Conservation (phyloP, 2,113 vertebrate species). For the Trachemys scripta region DNA sequence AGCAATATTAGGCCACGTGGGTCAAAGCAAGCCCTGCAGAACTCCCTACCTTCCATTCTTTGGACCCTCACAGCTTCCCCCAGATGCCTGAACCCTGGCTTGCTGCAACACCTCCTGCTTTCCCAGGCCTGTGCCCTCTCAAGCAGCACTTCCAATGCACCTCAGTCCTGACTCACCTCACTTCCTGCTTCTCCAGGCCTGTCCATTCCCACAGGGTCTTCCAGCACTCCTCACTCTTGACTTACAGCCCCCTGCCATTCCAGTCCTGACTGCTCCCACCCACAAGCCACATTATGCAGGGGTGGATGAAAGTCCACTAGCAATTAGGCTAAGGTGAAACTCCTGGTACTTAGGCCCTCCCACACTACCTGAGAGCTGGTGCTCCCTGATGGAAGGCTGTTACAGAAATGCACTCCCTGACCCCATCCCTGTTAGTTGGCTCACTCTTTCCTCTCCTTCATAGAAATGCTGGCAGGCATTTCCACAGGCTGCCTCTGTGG, state of each 20-base stretch:
- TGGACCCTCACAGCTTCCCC: constrained; percentile 16
- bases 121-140: fast-evolving
- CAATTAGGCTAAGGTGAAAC: background rate
- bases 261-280: background rate
- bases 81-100: background rate
- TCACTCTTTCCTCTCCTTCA: constrained; percentile 37
- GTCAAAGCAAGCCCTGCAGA: background rate
- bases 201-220: background rate
- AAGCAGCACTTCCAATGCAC: background rate
- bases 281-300: background rate
- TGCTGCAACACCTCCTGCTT: background rate
- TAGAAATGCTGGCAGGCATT: background rate
- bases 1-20: background rate
- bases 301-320: background rate
- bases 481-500: constrained; percentile 3
- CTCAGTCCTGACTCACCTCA: background rate
- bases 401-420: constrained; percentile 25
- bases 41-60: background rate
- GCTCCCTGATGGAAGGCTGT: background rate
- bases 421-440: constrained; percentile 7
- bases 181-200: background rate
- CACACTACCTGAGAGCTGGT: background rate
- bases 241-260: background rate
- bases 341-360: background rate
- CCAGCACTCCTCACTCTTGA: background rate